These are phyloP conservation scores for Oxygymnocypris stewartii DNA, from an alignment of 2,113 vertebrate genomes.

Conservation along the genomic window DNA sequence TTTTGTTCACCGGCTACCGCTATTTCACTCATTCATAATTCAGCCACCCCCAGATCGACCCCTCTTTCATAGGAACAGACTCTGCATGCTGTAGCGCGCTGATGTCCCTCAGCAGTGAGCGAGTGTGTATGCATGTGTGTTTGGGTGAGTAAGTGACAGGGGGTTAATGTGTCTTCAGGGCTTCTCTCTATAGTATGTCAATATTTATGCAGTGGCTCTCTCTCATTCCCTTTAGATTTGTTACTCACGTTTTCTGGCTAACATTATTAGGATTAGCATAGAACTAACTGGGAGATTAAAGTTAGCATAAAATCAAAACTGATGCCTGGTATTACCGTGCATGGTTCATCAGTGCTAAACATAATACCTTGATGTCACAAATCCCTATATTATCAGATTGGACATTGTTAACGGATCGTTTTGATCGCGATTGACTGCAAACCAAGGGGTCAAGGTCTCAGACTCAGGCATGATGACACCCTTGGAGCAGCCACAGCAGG, in stretches of 20 bases:
- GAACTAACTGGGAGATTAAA: not conserved
- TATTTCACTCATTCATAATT: slow-evolving; percentile 69
- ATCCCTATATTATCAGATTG: not conserved
- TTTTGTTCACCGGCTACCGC: slow-evolving; percentile 57
- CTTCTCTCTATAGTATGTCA: slow-evolving; percentile 56
- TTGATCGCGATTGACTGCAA: not conserved
- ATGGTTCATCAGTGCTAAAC: not conserved
- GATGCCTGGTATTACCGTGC: not conserved
- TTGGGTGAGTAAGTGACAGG: slow-evolving; percentile 35
- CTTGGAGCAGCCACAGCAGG: not conserved
- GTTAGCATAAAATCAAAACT: not conserved
- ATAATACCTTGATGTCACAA: not conserved
- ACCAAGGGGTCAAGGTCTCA: not conserved
- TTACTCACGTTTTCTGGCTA: not conserved
- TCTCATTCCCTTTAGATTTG: slow-evolving; percentile 16
- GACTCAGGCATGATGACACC: not conserved
- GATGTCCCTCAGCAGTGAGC: slow-evolving; percentile 50
- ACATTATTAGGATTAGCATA: not conserved
- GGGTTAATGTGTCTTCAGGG: slow-evolving; percentile 45
- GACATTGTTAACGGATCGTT: not conserved
- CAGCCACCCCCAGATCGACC: slow-evolving; percentile 66
- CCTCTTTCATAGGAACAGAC: slow-evolving; percentile 48
- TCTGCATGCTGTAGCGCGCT: slow-evolving; percentile 42
- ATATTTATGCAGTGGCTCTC: slow-evolving; percentile 61
- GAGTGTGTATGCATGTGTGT: slow-evolving; percentile 29